Base-by-base conservation (phyloP, 2,888 invertebrate species). In the Toxonevra muliebris region DNA sequence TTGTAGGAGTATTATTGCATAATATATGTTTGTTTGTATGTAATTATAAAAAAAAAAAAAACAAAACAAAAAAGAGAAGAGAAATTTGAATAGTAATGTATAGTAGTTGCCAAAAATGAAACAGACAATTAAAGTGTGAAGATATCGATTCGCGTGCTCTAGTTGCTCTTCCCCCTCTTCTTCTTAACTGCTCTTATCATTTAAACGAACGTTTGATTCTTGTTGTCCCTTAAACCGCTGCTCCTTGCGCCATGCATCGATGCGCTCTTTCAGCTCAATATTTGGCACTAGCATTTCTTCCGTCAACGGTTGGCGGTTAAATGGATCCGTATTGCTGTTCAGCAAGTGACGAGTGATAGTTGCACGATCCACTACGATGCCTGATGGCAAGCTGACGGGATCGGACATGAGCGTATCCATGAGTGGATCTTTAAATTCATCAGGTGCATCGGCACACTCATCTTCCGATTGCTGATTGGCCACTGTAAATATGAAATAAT, bases 351-450 rank as follows among this genome's bases (percentile, higher is more conserved):
- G 89, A 81, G 95, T 89, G 71, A 98, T 98, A 75, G 97, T 94
- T 43, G 96, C 90, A 70, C 97, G 89, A 86, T 98, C 97, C 96
- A 98, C 97, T 30, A 97, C 90, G 79, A 90, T 91, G 70, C 96
- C 96, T 71, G 96, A 95, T 2, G 97, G 97, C 78, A 98, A 87
- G 71, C 92, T 87, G 11, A 98, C 98, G 11, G 98, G 98, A 86
- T 98, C 97, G 8, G 92, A 92, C 97, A 98, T 98, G 61, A 98
- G 87, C 0, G 97, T 97, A 84, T 97, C 97, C 98, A 98, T 98
- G 45, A 98, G 87, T 0, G 97, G 97, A 87, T 98, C 98, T 84
- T 92, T 91, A 85, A 97, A 98, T 86, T 97, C 97, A 77, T 97
- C 97, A 0, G 98, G 97, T 48, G 97, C 96, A 85, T 97, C 97